Conservation (phyloP, 2,797 vertebrate species). For the Linurgus olivaceus region DNA sequence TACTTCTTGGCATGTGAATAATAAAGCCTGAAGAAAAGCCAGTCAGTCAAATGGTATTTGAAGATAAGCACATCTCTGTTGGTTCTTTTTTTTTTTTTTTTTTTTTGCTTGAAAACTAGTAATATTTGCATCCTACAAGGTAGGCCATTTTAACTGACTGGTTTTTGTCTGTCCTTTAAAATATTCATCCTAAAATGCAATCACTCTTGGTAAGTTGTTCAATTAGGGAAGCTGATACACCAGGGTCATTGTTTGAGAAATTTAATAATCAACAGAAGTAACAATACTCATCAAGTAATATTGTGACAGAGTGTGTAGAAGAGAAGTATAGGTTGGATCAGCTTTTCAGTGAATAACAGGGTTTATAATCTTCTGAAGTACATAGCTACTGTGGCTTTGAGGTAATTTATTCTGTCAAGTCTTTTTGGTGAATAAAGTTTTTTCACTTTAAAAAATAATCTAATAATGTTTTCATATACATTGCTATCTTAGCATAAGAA, state of each 20-base stretch:
- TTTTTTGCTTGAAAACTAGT: background rate
- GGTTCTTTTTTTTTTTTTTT: background rate
- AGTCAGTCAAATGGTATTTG: background rate
- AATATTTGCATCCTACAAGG: background rate
- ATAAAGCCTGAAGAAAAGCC: constrained; percentile 22
- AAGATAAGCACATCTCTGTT: background rate
- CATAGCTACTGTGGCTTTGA: background rate
- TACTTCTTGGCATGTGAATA: background rate
- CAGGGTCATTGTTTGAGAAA: background rate
- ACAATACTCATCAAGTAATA: background rate
- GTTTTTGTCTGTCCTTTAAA: background rate
- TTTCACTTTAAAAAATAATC: background rate
- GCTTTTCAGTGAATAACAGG: background rate
- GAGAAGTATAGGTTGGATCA: background rate
- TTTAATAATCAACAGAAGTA: background rate
- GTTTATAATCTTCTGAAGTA: background rate
- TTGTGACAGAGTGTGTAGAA: background rate
- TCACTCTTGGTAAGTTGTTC: background rate
- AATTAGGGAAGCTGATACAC: background rate
- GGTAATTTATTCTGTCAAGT: background rate
- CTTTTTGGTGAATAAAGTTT: background rate
- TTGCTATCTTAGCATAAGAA: background rate
- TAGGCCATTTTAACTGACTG: background rate
- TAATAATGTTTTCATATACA: background rate
- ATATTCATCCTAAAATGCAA: background rate